A percentile compares a stretch with the other conserved stretches of the same genome.
Evolutionary conservation across 2,888 invertebrate genomes (phyloP).

Genomic region (Apodemia hepburni): DNA sequence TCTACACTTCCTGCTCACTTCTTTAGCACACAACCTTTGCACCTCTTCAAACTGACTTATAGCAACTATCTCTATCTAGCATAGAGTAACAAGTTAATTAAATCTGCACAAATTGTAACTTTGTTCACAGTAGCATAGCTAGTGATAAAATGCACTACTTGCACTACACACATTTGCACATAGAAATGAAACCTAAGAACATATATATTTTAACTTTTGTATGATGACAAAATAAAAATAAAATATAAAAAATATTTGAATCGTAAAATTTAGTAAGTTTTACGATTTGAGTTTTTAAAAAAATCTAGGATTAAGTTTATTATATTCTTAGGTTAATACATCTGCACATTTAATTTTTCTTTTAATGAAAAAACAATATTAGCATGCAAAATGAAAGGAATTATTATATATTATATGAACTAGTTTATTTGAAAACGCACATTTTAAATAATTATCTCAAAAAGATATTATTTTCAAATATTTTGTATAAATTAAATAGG

Average conservation of each 20-base stretch:
- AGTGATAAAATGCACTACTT: conserved; percentile 53
- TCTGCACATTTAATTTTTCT: conserved; percentile 12
- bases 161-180: conserved; percentile 65
- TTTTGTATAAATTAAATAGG: background rate
- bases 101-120: conserved; percentile 64
- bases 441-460: no score
- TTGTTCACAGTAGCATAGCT: conserved; percentile 64
- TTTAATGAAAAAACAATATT: conserved; percentile 1
- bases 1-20: conserved; percentile 61
- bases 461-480: background rate
- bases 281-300: background rate
- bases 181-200: conserved; percentile 56
- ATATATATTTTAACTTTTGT: conserved; percentile 22
- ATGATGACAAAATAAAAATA: no score
- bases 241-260: background rate
- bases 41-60: conserved; percentile 61
- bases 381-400: background rate
- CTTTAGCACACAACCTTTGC: conserved; percentile 70
- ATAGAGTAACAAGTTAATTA: conserved; percentile 54
- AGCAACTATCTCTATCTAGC: conserved; percentile 67
- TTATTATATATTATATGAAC: background rate
- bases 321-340: conserved; percentile 16
- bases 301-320: conserved; percentile 25
- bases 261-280: background rate
- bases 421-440: no score